Conservation (phyloP, 1,140 invertebrate species). For the Drosophila nikananu region DNA sequence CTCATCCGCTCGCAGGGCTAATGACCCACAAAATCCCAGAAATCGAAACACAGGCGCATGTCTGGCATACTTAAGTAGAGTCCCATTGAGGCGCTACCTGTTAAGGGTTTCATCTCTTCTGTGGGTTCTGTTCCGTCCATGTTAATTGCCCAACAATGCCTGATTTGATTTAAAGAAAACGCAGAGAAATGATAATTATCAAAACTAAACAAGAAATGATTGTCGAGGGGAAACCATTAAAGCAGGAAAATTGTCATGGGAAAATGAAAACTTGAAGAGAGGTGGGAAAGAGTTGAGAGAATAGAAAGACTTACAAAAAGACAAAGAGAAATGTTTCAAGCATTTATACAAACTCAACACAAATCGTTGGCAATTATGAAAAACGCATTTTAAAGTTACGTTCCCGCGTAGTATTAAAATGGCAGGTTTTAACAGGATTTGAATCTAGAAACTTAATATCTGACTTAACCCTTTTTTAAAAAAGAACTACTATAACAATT, state of each 20-base stretch:
- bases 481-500: neutral
- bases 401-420: no score
- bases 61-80: conserved; percentile 45
- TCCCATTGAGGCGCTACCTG: conserved; percentile 48
- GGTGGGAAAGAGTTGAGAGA: conserved; percentile 13
- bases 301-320: neutral
- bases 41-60: conserved; percentile 45
- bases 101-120: conserved; percentile 24
- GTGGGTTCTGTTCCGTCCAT: conserved; percentile 1
- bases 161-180: conserved; percentile 24
- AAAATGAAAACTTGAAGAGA: conserved; percentile 28
- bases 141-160: conserved; percentile 53
- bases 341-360: conserved; percentile 2
- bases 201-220: conserved; percentile 27
- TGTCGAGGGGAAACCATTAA: conserved; percentile 31
- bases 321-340: neutral
- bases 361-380: neutral
- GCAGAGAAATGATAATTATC: conserved; percentile 66
- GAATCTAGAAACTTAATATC: no score
- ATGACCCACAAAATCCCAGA: conserved; percentile 56
- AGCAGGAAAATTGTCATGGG: conserved; percentile 33
- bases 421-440: neutral
- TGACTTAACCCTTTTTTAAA: neutral
- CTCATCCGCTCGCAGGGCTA: conserved; percentile 42
- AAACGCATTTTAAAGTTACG: no score